Percentiles rank a stretch among this genome's conserved stretches.
Conservation (phyloP, 2,888 invertebrate species). For the Idaea dimidiata region DNA sequence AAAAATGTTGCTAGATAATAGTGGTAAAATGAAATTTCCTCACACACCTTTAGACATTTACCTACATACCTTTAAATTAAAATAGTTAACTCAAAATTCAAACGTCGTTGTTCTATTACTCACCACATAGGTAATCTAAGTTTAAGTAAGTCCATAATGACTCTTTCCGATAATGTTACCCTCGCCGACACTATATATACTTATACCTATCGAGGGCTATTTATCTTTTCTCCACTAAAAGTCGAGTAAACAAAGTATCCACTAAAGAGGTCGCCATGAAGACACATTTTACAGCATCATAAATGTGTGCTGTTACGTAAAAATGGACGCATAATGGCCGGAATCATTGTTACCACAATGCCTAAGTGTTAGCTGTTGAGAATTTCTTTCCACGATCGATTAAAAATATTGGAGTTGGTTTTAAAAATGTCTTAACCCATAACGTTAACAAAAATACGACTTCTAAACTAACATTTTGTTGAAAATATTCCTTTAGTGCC, state of each 20-base stretch:
- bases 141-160: no score
- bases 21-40: no score
- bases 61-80: no score
- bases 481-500: no score
- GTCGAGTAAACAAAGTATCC: constrained; percentile 31
- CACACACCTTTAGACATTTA: no score
- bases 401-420: background rate
- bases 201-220: constrained; percentile 6
- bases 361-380: background rate
- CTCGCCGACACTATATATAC: background rate
- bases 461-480: no score
- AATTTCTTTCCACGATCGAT: background rate
- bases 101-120: no score
- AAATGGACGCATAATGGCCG: constrained; percentile 41
- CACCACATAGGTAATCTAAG: no score
- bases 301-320: constrained; percentile 46
- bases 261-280: constrained; percentile 32
- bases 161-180: no score
- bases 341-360: constrained; percentile 8
- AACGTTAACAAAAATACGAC: no score
- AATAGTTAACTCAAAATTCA: no score
- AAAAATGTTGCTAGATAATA: no score
- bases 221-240: constrained; percentile 16
- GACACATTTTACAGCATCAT: constrained; percentile 51
- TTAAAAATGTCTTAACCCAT: background rate